phyloP scores from a whole-genome alignment of 2,888 invertebrate genomes.

The Tridacna crocea region DNA sequence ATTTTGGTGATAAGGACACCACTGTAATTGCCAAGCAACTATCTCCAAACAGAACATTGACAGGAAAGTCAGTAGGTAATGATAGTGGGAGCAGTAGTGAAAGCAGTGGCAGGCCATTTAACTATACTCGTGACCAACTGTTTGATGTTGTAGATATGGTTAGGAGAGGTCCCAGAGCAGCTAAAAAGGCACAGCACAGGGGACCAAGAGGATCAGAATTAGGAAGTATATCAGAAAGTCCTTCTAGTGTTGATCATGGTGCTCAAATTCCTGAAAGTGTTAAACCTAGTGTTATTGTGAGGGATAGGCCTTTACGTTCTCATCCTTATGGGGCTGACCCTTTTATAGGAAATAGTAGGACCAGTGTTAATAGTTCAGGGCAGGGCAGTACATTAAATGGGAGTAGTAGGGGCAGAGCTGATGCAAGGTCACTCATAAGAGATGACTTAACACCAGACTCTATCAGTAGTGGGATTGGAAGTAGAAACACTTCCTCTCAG shows the following conservation, averaged over 20 bases:
- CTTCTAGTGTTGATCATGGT: conserved; percentile 48
- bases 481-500: conserved; percentile 77
- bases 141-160: conserved; percentile 74
- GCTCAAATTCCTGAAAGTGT: conserved; percentile 58
- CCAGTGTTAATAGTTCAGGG: conserved; percentile 67
- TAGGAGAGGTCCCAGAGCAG: conserved; percentile 63
- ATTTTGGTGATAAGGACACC: conserved; percentile 53
- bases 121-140: conserved; percentile 76
- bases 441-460: conserved; percentile 72
- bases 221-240: conserved; percentile 54
- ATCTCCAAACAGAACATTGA: conserved; percentile 47
- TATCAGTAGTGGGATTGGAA: conserved; percentile 79
- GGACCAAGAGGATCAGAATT: conserved; percentile 55
- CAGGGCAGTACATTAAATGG: conserved; percentile 52
- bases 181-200: conserved; percentile 40
- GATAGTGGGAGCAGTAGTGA: conserved; percentile 62
- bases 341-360: conserved; percentile 53
- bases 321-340: conserved; percentile 36
- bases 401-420: conserved; percentile 46
- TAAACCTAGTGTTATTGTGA: conserved; percentile 58
- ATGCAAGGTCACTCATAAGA: conserved; percentile 52
- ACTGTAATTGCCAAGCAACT: conserved; percentile 57
- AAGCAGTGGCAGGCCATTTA: conserved; percentile 68
- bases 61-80: conserved; percentile 31
- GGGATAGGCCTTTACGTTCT: conserved; percentile 52